These are phyloP conservation scores for Halesus radiatus DNA, from an alignment of 1,140 invertebrate species.

Conservation along the genomic window DNA sequence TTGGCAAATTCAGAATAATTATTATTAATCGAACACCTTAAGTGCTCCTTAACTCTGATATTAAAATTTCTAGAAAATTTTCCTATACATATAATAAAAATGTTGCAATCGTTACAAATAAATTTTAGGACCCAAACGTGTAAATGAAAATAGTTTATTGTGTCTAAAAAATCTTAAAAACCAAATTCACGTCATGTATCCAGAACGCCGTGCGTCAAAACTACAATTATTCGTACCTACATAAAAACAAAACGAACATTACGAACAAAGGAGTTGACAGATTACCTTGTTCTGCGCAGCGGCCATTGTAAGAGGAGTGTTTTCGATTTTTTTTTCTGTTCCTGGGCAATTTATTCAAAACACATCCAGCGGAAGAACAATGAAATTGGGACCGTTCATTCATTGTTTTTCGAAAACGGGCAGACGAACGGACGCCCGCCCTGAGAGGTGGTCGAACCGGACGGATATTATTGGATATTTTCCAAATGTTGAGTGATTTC, in stretches of 20 bases:
- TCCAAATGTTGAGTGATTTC: no score
- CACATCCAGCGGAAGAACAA: constrained; percentile 23
- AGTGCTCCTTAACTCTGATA: no score
- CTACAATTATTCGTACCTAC: background rate
- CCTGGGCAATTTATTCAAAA: constrained; percentile 35
- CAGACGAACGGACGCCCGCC: constrained; percentile 54
- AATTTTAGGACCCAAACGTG: no score
- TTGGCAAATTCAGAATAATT: no score
- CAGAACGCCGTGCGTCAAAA: background rate
- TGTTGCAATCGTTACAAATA: no score
- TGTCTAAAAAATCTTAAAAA: background rate
- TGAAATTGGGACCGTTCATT: constrained; percentile 45
- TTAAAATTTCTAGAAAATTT: no score
- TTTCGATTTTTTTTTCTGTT: constrained; percentile 12
- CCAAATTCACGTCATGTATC: background rate
- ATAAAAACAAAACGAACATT: constrained; percentile 1
- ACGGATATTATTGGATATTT: no score
- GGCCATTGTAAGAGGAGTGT: constrained; percentile 25
- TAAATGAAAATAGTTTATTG: background rate
- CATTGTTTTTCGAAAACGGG: constrained; percentile 52
- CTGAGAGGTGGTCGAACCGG: background rate
- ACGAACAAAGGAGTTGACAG: constrained; percentile 43
- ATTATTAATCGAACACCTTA: no score
- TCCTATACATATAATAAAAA: no score
- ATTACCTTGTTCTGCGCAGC: constrained; percentile 39